Evolutionary conservation across 2,888 invertebrate species (phyloP), one percentile per base, ranked within the genome.

Genomic region (Meta bourneti): DNA sequence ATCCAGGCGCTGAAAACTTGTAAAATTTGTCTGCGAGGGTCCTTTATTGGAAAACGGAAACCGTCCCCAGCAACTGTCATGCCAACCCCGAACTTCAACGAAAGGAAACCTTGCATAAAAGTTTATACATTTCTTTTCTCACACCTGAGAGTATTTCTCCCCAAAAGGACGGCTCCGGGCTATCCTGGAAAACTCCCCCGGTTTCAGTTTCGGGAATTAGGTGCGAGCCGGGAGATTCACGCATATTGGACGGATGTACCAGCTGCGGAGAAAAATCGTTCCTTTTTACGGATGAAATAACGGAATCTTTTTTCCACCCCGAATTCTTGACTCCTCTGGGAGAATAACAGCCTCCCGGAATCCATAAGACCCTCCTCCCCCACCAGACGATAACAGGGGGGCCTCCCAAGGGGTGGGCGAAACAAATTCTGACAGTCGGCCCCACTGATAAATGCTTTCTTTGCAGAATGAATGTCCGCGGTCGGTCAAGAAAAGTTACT

Each of bases 401-500:
- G 78, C 77, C 13, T 49, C 69, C 69, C 19, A 79, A 79, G 34
- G 54, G 83, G n/a, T 70, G 83, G 78, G 20, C 72, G 75, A 87
- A 91, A 82, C 86, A 91, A 91, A 82, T 86, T 91, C 91, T 87
- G 91, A 88, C 87, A 87, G 75, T 90, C 78, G 83, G 61, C 16
- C 61, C 89, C 69, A 49, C 83, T 91, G 82, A 91, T 91, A 91
- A 91, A 91, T 91, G 91, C 83, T 91, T 87, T 91, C 91, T 79
- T 78, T 83, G 82, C 87, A 70, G 91, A 91, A 91, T 87, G 77
- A 81, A 86, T 91, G 86, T 91, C 86, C 81, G 79, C 20, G 85
- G 80, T 80, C 86, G 87, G 87, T 91, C 91, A 91, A 88, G 87
- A 91, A 91, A 91, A 91, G 87, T 87, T 83, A 91, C 91, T 91